Conservation (phyloP, 2,888 invertebrate species). For the Oscheius sp. region DNA sequence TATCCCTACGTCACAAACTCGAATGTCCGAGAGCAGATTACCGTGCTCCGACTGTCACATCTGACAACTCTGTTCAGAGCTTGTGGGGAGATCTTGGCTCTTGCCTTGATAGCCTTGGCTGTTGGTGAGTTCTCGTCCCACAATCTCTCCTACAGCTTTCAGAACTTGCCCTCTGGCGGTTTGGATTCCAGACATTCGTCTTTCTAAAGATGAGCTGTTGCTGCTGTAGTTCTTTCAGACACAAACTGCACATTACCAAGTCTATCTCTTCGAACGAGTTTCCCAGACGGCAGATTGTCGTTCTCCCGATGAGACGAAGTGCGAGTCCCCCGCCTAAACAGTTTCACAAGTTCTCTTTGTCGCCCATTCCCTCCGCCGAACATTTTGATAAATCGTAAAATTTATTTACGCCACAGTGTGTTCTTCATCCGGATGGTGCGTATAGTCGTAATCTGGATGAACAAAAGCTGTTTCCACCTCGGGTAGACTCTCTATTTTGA, state of each 20-base stretch:
- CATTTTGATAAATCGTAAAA: background rate
- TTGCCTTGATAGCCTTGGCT: background rate
- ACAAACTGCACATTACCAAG: background rate
- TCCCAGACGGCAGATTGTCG: slow-evolving; percentile 11
- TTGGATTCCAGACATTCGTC: background rate
- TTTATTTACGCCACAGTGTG: slow-evolving; percentile 73
- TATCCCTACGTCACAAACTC: background rate
- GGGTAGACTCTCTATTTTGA: slow-evolving; percentile 75
- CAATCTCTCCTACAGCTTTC: background rate
- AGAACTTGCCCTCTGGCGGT: slow-evolving; percentile 6
- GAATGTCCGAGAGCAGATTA: slow-evolving; percentile 17
- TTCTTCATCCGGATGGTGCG: slow-evolving; percentile 75
- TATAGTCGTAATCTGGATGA: slow-evolving; percentile 76
- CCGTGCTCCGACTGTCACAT: slow-evolving; percentile 19
- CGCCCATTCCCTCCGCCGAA: slow-evolving; percentile 4
- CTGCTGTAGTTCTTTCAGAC: slow-evolving; percentile 2
- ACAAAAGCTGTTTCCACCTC: slow-evolving; percentile 76
- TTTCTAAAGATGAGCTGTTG: background rate
- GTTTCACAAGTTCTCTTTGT: slow-evolving; percentile 13
- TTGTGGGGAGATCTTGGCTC: background rate
- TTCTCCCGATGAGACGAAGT: slow-evolving; percentile 1
- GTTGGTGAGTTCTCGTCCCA: background rate
- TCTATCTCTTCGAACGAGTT: slow-evolving; percentile 21
- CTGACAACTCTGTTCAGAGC: slow-evolving; percentile 5
- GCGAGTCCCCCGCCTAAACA: slow-evolving; percentile 15